phyloP scores from a whole-genome alignment of 2,888 invertebrate genomes.

The Linnaemya tessellans region DNA sequence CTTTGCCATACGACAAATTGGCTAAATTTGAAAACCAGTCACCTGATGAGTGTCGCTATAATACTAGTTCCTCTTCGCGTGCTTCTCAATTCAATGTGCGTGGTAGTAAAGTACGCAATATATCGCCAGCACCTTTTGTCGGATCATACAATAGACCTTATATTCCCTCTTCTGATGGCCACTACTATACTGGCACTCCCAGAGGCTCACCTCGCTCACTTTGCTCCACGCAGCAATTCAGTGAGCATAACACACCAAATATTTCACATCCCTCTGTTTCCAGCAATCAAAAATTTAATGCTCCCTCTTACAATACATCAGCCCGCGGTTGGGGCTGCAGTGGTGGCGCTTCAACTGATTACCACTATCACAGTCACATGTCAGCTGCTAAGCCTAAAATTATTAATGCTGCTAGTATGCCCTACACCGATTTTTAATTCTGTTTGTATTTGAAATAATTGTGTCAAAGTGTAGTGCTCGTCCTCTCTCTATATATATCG shows the following conservation, averaged over 20 bases:
- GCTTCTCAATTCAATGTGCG: constrained; percentile 56
- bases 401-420: constrained; percentile 71
- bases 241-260: constrained; percentile 53
- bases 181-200: constrained; percentile 36
- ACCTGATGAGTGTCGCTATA: constrained; percentile 32
- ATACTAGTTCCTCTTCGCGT: constrained; percentile 35
- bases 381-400: constrained; percentile 30
- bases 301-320: constrained; percentile 90
- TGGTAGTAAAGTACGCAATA: constrained; percentile 75
- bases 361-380: constrained; percentile 12
- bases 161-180: constrained; percentile 34
- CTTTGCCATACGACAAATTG: constrained; percentile 80
- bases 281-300: constrained; percentile 73
- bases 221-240: constrained; percentile 57
- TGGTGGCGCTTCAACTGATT: background rate
- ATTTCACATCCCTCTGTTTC: constrained; percentile 31
- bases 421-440: constrained; percentile 78
- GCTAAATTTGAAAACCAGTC: constrained; percentile 79
- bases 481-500: background rate
- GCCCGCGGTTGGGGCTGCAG: constrained; percentile 89
- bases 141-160: constrained; percentile 54
- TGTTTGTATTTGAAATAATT: background rate
- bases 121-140: constrained; percentile 77
- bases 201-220: constrained; percentile 46
- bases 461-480: constrained; percentile 17